Evolutionary conservation across 2,113 vertebrate species (phyloP).

Genomic region (Platysternon megacephalum): DNA sequence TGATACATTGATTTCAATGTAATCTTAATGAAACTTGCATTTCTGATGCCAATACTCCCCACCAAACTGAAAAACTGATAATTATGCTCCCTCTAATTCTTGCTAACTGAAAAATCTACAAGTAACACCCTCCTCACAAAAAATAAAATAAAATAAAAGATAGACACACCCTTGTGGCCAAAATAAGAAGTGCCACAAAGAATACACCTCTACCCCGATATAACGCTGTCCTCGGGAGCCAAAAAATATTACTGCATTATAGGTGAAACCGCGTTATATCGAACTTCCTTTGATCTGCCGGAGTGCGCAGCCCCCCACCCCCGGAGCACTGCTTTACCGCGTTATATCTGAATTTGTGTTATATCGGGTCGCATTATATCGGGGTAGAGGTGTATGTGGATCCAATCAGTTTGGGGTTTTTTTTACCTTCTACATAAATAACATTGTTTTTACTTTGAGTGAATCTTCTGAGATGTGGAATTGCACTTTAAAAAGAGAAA

Average conservation of each 20-base stretch:
- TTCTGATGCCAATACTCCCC: not conserved
- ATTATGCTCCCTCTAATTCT: not conserved
- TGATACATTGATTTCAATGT: not conserved
- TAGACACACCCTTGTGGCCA: conserved; percentile 1
- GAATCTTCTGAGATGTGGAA: not conserved
- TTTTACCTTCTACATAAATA: fast-evolving
- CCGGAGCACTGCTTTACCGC: too few species aligned
- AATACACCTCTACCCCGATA: too few species aligned
- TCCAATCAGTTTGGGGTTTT: too few species aligned
- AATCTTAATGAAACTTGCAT: not conserved
- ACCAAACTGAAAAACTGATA: not conserved
- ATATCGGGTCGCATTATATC: too few species aligned
- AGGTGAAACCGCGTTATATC: too few species aligned
- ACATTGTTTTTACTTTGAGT: not conserved
- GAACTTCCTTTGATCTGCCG: too few species aligned
- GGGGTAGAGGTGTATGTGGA: too few species aligned
- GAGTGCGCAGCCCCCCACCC: too few species aligned
- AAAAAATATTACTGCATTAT: too few species aligned
- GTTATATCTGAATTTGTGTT: too few species aligned
- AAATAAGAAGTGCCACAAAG: not conserved
- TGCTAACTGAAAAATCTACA: not conserved
- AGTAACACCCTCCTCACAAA: not conserved
- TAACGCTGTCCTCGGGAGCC: too few species aligned
- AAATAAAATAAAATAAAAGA: not conserved
- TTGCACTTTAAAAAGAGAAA: not conserved